A percentile compares a stretch with the other conserved stretches of the same genome.
These are phyloP conservation scores for Sesamia nonagrioides DNA, from an alignment of 1,140 invertebrate genomes.

Conservation along the genomic window DNA sequence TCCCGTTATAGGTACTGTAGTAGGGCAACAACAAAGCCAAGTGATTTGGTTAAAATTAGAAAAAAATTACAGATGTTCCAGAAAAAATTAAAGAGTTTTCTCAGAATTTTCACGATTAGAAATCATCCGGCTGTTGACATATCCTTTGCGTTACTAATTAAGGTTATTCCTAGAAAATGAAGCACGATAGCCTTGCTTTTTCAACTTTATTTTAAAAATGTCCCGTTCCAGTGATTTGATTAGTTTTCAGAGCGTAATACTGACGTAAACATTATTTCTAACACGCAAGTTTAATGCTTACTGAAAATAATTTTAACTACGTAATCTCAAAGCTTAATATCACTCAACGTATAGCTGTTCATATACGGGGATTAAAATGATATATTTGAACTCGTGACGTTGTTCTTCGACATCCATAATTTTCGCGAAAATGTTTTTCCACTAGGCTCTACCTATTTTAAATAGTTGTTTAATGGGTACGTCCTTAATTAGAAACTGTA, in stretches of 20 bases:
- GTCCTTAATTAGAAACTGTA: conserved; percentile 85
- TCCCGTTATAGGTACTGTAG: background rate
- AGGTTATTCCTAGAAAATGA: background rate
- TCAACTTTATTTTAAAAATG: conserved; percentile 2
- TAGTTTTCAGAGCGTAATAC: background rate
- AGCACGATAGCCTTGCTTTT: background rate
- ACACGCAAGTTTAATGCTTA: background rate
- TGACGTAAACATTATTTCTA: conserved; percentile 24
- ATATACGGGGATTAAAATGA: conserved; percentile 51
- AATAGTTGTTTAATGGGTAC: conserved; percentile 86
- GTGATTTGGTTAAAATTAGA: background rate
- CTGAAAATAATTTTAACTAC: conserved; percentile 22
- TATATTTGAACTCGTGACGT: conserved; percentile 57
- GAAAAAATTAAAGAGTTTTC: conserved; percentile 9
- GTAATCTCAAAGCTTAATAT: conserved; percentile 18
- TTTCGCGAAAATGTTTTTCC: conserved; percentile 75
- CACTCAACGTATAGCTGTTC: conserved; percentile 26
- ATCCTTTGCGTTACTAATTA: conserved; percentile 12
- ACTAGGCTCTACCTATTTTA: conserved; percentile 82
- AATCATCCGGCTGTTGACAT: conserved; percentile 3
- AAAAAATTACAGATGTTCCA: background rate
- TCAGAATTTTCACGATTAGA: conserved; percentile 11
- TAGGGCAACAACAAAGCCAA: background rate
- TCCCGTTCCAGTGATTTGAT: conserved; percentile 11
- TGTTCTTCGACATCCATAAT: conserved; percentile 63